Percentiles rank a stretch among this genome's conserved stretches.
Evolutionary conservation across 2,888 invertebrate genomes (phyloP).

Genomic region (Melanophora roralis): DNA sequence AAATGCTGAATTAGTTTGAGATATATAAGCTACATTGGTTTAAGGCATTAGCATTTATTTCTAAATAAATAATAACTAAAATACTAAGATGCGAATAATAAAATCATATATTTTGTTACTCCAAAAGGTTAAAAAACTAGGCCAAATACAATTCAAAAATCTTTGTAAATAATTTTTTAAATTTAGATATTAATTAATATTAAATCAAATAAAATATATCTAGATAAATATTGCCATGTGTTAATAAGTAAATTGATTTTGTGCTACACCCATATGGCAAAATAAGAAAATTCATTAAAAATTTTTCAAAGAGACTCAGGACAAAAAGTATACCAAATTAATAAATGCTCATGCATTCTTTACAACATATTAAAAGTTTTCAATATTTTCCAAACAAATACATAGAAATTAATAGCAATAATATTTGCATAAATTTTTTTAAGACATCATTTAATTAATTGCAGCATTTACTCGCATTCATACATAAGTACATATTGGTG

Average conservation of each 20-base stretch:
- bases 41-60: not conserved
- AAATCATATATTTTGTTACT: slow-evolving; percentile 53
- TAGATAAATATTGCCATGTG: not conserved
- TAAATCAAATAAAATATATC: not conserved
- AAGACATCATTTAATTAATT: no score
- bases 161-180: slow-evolving; percentile 31
- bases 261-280: not conserved
- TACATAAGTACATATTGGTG: slow-evolving; percentile 14
- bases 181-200: not conserved
- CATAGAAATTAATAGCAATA: no score
- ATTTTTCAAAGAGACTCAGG: slow-evolving; percentile 40
- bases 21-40: slow-evolving; percentile 28
- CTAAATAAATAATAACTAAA: slow-evolving; percentile 4
- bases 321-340: slow-evolving; percentile 51
- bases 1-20: slow-evolving; percentile 71
- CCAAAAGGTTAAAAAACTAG: slow-evolving; percentile 2
- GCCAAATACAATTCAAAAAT: slow-evolving; percentile 19
- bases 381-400: not conserved
- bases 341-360: not conserved
- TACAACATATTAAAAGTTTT: not conserved
- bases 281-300: not conserved
- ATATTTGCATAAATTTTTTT: no score
- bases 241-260: slow-evolving; percentile 38
- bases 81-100: not conserved
- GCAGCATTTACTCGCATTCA: no score